Evolutionary conservation across 1,140 invertebrate species (phyloP), one percentile per base, ranked within the genome.

Genomic region (Diplogasteroides magnus): DNA sequence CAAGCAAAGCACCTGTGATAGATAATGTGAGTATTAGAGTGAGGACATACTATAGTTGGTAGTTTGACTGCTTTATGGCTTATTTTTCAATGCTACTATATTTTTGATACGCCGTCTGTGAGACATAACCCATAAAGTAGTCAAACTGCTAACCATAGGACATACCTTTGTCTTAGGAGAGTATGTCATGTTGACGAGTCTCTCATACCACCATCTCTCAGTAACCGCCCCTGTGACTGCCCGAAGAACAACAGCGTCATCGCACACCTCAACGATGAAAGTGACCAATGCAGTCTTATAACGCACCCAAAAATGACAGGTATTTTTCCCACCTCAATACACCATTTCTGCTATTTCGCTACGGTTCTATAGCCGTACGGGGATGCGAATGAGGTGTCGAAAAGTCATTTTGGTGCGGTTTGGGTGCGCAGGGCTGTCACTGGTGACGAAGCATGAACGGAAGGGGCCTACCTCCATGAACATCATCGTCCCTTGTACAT

Each of bases 121-220:
- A n/a, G n/a, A n/a, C n/a, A n/a, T n/a, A n/a, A n/a, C n/a, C n/a
- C n/a, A n/a, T n/a, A n/a, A n/a, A n/a, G n/a, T n/a, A n/a, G n/a
- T n/a, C n/a, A n/a, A n/a, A n/a, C n/a, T 13, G 3, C 23, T 26
- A 26, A 13, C 6, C 59, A 60, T 13, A 29, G 13, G 3, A 23
- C 59, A 29, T 23, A 25, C 59, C 59, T 60, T 60, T 78, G 91
- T 98, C 86, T 97, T 98, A 0, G 96, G 97, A 77, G 94, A 95
- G 83, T 95, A 99, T 0, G 95, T 98, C 93, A 99, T 98, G 82
- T 99, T 99, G 14, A 99, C 94, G 27, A 99, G 86, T 64, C 94
- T 87, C 83, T 99, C 96, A 86, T 94, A 99, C 94, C 95, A 99
- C 94, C 95, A 98, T 31, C 83, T 87, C 83, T 98, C 95, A 61